These are phyloP conservation scores for Coregonus suidteri DNA, from an alignment of 2,797 vertebrate genomes.

Conservation along the genomic window DNA sequence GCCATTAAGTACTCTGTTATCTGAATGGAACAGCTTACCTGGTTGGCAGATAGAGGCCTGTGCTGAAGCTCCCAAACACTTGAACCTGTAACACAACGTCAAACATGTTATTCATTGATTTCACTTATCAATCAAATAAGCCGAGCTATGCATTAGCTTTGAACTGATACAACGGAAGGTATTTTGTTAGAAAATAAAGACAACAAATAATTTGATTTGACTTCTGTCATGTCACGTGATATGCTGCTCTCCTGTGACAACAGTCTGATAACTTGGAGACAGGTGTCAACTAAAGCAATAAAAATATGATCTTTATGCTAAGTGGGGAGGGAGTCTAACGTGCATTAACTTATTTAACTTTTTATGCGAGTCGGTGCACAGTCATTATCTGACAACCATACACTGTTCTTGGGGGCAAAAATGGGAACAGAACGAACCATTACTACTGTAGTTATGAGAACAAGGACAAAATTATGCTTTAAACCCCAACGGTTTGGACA, in stretches of 20 bases:
- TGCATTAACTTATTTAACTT: slow-evolving; percentile 17
- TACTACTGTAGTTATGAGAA: neutral
- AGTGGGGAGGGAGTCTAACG: too few species aligned
- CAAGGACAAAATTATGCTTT: neutral
- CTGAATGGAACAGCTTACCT: slow-evolving; percentile 80
- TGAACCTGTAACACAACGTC: slow-evolving; percentile 81
- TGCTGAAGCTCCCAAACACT: slow-evolving; percentile 99
- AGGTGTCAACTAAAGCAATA: too few species aligned
- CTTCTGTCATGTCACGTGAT: neutral
- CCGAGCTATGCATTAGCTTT: neutral
- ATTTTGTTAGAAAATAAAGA: too few species aligned
- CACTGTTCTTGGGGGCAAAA: neutral
- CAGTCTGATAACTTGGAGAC: too few species aligned
- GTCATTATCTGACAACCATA: neutral
- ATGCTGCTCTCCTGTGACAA: too few species aligned
- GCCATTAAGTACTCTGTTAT: neutral
- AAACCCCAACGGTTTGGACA: neutral
- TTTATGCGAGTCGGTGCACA: slow-evolving; percentile 30
- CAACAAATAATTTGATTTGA: neutral
- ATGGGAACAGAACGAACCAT: neutral
- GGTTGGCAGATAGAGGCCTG: slow-evolving; percentile 96
- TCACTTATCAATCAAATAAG: neutral
- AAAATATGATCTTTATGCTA: too few species aligned
- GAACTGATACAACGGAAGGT: neutral
- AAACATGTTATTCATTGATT: neutral